A percentile compares a stretch with the other conserved stretches of the same genome.
Evolutionary conservation across 1,140 invertebrate genomes (phyloP).

Genomic region (Wasmannia auropunctata): DNA sequence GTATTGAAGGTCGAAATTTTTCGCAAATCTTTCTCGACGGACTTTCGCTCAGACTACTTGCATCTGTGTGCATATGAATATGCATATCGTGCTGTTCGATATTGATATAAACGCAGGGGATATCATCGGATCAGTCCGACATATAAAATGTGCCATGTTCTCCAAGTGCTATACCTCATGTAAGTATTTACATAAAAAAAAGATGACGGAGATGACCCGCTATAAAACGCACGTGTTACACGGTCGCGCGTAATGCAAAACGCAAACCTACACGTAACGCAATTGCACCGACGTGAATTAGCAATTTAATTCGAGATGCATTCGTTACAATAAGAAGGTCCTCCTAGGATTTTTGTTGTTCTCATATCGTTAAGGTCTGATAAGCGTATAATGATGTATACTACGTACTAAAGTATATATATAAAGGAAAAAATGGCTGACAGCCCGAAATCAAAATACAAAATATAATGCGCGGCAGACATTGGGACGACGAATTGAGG

Average conservation of each 20-base stretch:
- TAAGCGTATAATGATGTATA: slow-evolving; percentile 45
- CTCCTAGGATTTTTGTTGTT: slow-evolving; percentile 9
- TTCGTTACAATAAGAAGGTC: slow-evolving; percentile 26
- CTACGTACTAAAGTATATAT: slow-evolving; percentile 54
- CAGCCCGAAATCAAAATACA: slow-evolving; percentile 78
- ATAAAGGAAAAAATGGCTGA: slow-evolving; percentile 71
- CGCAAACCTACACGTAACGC: not conserved
- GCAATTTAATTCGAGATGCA: not conserved
- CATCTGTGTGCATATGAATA: slow-evolving; percentile 20
- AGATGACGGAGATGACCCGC: not conserved
- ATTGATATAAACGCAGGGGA: slow-evolving; percentile 36
- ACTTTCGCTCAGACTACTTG: slow-evolving; percentile 14
- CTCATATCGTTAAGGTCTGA: slow-evolving; percentile 57
- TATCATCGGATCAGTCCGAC: slow-evolving; percentile 48
- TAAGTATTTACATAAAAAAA: slow-evolving; percentile 60
- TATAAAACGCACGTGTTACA: not conserved
- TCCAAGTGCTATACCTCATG: slow-evolving; percentile 58
- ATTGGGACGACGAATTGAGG: slow-evolving; percentile 60
- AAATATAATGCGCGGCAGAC: slow-evolving; percentile 66
- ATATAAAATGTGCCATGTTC: slow-evolving; percentile 58
- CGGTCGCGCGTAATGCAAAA: slow-evolving; percentile 10
- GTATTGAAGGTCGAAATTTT: not conserved
- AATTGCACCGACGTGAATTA: slow-evolving; percentile 11
- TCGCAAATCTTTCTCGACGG: slow-evolving; percentile 22
- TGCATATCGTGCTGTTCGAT: slow-evolving; percentile 54